These are phyloP conservation scores for Chaenocephalus aceratus DNA, from an alignment of 2,113 vertebrate genomes.

Conservation along the genomic window DNA sequence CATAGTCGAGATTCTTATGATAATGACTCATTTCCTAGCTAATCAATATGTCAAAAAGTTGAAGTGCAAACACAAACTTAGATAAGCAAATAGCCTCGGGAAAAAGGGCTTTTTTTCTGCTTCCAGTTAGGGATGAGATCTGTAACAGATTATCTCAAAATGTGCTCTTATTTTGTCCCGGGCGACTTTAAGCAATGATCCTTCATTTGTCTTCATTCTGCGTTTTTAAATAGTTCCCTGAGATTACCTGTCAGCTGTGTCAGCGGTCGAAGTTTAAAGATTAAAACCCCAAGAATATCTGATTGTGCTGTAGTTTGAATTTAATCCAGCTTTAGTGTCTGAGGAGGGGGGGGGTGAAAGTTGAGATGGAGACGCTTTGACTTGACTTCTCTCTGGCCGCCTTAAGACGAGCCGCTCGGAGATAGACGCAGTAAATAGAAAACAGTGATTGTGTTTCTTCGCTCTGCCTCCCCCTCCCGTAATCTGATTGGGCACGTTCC, in stretches of 20 bases:
- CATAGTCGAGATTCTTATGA: background rate
- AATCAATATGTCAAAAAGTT: background rate
- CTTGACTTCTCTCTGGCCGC: conserved; percentile 65
- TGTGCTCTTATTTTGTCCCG: conserved; percentile 19
- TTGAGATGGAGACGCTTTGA: conserved; percentile 64
- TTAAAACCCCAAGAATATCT: conserved; percentile 38
- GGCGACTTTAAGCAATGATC: background rate
- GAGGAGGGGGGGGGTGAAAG: conserved; percentile 23
- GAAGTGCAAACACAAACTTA: background rate
- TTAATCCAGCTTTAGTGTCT: conserved; percentile 62
- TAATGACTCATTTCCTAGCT: background rate
- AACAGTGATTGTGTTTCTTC: conserved; percentile 64
- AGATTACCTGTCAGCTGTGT: conserved; percentile 52
- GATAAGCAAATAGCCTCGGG: background rate
- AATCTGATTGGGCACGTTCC: conserved; percentile 79
- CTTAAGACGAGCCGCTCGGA: conserved; percentile 64
- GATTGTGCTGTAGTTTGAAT: conserved; percentile 55
- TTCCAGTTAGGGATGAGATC: background rate
- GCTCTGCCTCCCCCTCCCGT: conserved; percentile 66
- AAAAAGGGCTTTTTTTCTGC: background rate
- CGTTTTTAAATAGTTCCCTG: conserved; percentile 12
- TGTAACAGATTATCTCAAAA: background rate
- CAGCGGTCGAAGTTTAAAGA: conserved; percentile 16
- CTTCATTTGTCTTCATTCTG: conserved; percentile 34
- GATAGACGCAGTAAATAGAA: conserved; percentile 71